Percentiles rank a stretch among this genome's conserved stretches.
Evolutionary conservation across 2,888 invertebrate species (phyloP).

Genomic region (Rhagonycha fulva): DNA sequence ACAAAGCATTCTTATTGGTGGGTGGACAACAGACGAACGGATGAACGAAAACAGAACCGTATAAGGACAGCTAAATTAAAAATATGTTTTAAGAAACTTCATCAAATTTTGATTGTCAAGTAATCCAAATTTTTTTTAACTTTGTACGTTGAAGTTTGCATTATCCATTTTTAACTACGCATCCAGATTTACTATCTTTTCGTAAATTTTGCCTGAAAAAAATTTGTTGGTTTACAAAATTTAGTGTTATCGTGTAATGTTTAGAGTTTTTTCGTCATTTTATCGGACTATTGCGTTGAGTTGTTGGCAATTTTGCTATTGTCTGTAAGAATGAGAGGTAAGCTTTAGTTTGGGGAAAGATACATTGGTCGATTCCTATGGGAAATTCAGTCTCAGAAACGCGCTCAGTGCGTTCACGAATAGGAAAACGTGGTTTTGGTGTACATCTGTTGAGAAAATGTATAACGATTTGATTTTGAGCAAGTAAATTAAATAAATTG

Average conservation of each 20-base stretch:
- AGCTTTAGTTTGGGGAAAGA: conserved; percentile 26
- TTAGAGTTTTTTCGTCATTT: conserved; percentile 22
- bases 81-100: no score
- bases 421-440: conserved; percentile 25
- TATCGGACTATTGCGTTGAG: conserved; percentile 28
- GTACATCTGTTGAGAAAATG: conserved; percentile 24
- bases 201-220: background rate
- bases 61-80: no score
- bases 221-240: background rate
- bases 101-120: no score
- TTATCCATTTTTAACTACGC: no score
- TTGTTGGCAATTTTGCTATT: conserved; percentile 29
- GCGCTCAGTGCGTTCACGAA: conserved; percentile 28
- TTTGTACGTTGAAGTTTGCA: no score
- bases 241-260: conserved; percentile 3
- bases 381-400: conserved; percentile 31
- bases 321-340: conserved; percentile 29
- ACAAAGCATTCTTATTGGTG: no score
- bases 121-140: no score
- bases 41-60: no score
- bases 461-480: conserved; percentile 13
- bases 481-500: conserved; percentile 15
- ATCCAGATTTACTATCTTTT: background rate
- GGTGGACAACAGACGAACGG: no score
- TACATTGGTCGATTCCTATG: conserved; percentile 30